Conservation (phyloP, 1,140 invertebrate genomes). For the Ooceraea biroi region DNA sequence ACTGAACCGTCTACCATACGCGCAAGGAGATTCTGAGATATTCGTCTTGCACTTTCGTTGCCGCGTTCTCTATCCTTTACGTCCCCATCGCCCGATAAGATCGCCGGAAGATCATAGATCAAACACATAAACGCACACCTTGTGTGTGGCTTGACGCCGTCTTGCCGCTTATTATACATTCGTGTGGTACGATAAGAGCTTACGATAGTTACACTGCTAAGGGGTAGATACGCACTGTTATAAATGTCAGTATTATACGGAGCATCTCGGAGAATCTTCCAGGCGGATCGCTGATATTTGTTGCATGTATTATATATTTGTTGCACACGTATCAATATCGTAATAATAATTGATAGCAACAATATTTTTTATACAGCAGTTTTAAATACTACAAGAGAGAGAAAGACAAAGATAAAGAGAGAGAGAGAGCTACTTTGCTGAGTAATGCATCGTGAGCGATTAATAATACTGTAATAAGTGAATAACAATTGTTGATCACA, state of each 20-base stretch:
- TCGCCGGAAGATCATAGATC: conserved; percentile 85
- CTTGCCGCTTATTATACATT: conserved; percentile 86
- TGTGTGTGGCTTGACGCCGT: conserved; percentile 75
- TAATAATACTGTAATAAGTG: too few species aligned
- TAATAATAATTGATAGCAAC: too few species aligned
- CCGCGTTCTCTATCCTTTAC: conserved; percentile 35
- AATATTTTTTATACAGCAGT: too few species aligned
- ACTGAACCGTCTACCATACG: background rate
- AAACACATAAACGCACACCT: conserved; percentile 83
- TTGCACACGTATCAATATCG: too few species aligned
- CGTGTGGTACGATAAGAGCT: conserved; percentile 82
- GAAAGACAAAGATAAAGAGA: too few species aligned
- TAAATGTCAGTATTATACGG: conserved; percentile 86
- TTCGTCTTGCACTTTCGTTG: conserved; percentile 54
- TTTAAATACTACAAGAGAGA: too few species aligned
- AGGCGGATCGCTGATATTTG: conserved; percentile 62
- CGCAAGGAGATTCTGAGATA: conserved; percentile 19
- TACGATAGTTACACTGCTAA: conserved; percentile 82
- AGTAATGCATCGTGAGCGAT: too few species aligned
- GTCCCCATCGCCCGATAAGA: conserved; percentile 70
- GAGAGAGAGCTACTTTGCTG: too few species aligned
- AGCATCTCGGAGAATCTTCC: conserved; percentile 80
- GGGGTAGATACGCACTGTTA: conserved; percentile 86
- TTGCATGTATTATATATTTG: conserved; percentile 33
- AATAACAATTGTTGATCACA: too few species aligned